Base-by-base conservation (phyloP, 2,113 vertebrate species). In the Hippoglossus stenolepis region DNA sequence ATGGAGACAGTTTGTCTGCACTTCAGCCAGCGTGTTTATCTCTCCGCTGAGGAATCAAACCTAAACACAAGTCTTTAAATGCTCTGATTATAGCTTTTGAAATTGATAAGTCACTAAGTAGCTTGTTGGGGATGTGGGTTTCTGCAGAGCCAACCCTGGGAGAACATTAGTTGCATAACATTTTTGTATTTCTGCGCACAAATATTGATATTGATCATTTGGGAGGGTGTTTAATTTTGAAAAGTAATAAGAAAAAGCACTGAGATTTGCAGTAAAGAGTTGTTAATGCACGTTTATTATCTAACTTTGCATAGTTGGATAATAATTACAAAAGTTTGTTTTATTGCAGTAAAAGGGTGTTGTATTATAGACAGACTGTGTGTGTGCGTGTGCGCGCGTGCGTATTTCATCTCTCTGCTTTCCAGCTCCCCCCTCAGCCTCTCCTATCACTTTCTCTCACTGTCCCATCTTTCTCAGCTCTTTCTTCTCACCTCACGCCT, bases 381-480 rank as follows among this genome's bases (percentile, higher is more conserved):
- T 5, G 23, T 35, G 35, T 35, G 35, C 9, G 35, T 38, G 35
- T 38, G 35, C 6, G 31, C 6, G 31, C 1, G 6, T 35, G 3
- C 9, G 43, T 47, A 12, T 47, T 47, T 47, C 11, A 11, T 20
- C 12, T 20, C 63, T 68, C 31, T 35, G 31, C 31, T 35, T 35
- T 7, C 23, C 43, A 47, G 14, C 43, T 45, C 31, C 15, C 26
- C 4, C 38, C 75, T 35, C 31, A 4, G n/a, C n/a, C n/a, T n/a
- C n/a, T n/a, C n/a, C n/a, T n/a, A n/a, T n/a, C n/a, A n/a, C n/a
- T n/a, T 49, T 49, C 3, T 1, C 40, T 40, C 38, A 3, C 40
- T 13, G 64, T 73, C 12, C 23, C 38, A n/a, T 75, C 61, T 53
- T 51, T 64, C 38, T 57, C 71, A 35, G 17, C 20, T 57, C 31